phyloP scores from a whole-genome alignment of 2,113 vertebrate genomes.

The Corynorhinus townsendii region DNA sequence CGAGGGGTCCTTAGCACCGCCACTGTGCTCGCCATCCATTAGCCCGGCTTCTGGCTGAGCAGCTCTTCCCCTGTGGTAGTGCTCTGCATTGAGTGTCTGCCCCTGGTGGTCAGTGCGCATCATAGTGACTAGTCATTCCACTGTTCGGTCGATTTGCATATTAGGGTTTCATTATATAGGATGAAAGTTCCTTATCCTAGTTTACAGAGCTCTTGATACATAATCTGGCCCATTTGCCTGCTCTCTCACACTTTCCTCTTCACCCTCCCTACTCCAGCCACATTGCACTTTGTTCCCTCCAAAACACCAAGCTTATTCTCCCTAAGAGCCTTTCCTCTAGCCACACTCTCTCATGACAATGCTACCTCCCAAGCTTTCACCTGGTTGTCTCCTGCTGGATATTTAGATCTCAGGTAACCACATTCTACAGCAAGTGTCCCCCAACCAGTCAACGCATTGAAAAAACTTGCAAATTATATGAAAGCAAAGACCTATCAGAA shows the following conservation, averaged over 20 bases:
- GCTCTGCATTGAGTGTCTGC: too few species aligned
- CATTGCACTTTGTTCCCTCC: background rate
- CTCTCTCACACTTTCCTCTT: background rate
- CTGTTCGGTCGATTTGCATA: too few species aligned
- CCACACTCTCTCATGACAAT: background rate
- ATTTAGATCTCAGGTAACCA: background rate
- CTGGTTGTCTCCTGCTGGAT: background rate
- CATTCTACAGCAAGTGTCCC: background rate
- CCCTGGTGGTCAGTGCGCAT: too few species aligned
- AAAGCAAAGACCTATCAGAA: background rate
- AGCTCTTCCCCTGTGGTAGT: too few species aligned
- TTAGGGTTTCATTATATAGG: too few species aligned
- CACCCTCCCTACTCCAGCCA: background rate
- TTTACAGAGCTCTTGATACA: background rate
- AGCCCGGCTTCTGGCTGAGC: too few species aligned
- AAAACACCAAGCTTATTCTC: background rate
- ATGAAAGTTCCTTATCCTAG: background rate
- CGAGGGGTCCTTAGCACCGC: too few species aligned
- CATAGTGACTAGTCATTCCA: too few species aligned
- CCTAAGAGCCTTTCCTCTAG: background rate
- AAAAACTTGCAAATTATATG: background rate
- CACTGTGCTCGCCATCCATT: too few species aligned
- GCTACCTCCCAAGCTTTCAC: background rate
- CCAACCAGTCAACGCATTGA: background rate
- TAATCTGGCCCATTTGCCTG: too few species aligned